Percentiles rank a stretch among this genome's conserved stretches.
These are phyloP conservation scores for Chymomyza caudatula DNA, from an alignment of 2,888 invertebrate genomes.

Conservation along the genomic window DNA sequence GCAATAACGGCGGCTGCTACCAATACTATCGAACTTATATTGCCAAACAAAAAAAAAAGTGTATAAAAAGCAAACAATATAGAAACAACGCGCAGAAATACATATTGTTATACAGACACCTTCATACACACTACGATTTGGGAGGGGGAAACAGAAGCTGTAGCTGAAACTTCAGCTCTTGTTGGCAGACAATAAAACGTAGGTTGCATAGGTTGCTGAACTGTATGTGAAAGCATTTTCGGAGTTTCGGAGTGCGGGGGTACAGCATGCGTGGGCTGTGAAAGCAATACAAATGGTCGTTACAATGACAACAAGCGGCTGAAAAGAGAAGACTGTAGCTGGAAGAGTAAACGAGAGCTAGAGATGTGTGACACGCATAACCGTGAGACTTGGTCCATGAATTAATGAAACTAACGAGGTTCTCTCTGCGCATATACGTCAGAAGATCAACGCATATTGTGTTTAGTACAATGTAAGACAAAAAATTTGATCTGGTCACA, in stretches of 20 bases:
- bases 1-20: constrained; percentile 3
- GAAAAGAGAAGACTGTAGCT: background rate
- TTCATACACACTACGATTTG: too few species aligned
- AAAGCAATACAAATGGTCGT: background rate
- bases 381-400: background rate
- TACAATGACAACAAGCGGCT: background rate
- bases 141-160: background rate
- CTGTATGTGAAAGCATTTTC: background rate
- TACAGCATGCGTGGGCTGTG: background rate
- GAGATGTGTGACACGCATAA: background rate
- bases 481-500: too few species aligned
- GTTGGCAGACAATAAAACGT: background rate
- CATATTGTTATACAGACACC: background rate
- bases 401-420: too few species aligned
- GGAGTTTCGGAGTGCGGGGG: background rate
- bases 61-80: background rate
- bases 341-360: background rate
- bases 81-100: background rate
- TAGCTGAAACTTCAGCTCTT: background rate
- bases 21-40: background rate
- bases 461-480: too few species aligned
- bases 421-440: too few species aligned
- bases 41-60: background rate
- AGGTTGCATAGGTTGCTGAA: background rate
- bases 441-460: too few species aligned